Evolutionary conservation across 1,140 invertebrate genomes (phyloP), one percentile per base, ranked within the genome.

Genomic region (Nasonia giraulti): DNA sequence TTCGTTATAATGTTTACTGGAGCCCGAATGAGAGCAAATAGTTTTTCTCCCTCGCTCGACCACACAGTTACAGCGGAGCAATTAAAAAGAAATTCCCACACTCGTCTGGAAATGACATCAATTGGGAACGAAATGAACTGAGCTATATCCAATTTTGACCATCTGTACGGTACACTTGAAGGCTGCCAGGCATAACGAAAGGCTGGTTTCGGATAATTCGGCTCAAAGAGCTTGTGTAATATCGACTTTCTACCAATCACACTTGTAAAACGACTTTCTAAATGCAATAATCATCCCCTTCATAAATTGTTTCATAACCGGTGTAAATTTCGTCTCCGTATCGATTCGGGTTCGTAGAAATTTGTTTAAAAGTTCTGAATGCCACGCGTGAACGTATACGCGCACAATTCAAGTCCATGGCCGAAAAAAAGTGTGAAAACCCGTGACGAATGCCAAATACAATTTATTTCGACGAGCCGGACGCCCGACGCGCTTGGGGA

Each of bases 81-180:
- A 86, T 86, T 78, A 82, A 75, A 86, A 83, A 82, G 75, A 83
- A 86, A 86, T 83, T 86, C 85, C 85, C 85, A 86, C 85, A 86
- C 75, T 73, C 14, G 80, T 79, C 76, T 74, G 77, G 47, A 66
- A 83, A 68, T 80, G 80, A 86, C 85, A 85, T 82, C 74, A 55
- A 80, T 73, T 40, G 44, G 33, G 69, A 83, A 77, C 47, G 50
- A 80, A 80, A 79, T 55, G 80, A 83, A 80, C 80, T 40, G 80
- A 79, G n/a, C 85, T 83, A 73, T 40, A 86, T 86, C 85, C 85
- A 86, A 86, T 86, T 86, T 82, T 82, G 85, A 83, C 85, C 85
- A 86, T 86, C 85, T 86, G 85, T 80, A 83, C 47, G 47, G 11
- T 31, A 10, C 66, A 10, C 66, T 40, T 10, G 50, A 76, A 50